These are phyloP conservation scores for Sapajus apella DNA, from an alignment of 2,113 vertebrate species.

Conservation along the genomic window DNA sequence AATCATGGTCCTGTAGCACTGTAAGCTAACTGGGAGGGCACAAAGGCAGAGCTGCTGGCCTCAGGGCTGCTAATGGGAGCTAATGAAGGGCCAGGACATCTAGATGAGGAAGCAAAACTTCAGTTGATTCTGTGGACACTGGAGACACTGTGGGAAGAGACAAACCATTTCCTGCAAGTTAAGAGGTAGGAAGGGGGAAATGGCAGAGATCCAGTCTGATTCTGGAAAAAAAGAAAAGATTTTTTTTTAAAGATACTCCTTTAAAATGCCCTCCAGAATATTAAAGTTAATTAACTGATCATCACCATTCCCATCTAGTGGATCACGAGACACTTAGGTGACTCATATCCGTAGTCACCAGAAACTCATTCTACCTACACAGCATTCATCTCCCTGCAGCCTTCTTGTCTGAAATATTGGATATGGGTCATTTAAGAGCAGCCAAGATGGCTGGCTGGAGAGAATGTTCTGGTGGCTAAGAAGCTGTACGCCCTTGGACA, in stretches of 20 bases:
- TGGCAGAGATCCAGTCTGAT: conserved; percentile 50
- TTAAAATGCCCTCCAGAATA: not conserved
- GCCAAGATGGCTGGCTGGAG: not conserved
- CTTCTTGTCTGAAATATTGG: not conserved
- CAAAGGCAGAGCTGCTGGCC: not conserved
- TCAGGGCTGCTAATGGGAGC: not conserved
- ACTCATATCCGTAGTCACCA: not conserved
- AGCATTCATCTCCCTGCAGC: not conserved
- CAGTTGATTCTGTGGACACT: not conserved
- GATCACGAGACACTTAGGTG: not conserved
- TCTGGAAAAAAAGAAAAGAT: not conserved
- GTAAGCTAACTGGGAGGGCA: not conserved
- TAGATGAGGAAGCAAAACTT: conserved; percentile 46
- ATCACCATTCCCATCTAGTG: not conserved
- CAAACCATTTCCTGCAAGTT: conserved; percentile 33
- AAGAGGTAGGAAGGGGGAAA: not conserved
- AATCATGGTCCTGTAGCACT: not conserved
- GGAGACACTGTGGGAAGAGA: conserved; percentile 20
- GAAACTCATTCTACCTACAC: not conserved
- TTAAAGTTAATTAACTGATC: not conserved
- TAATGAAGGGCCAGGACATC: not conserved
- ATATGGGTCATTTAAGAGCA: not conserved
- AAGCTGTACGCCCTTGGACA: not conserved
- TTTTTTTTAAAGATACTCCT: conserved; percentile 7
- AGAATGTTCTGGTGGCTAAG: not conserved